These are phyloP conservation scores for Philopotamus ludificatus DNA, from an alignment of 1,140 invertebrate genomes.

Conservation along the genomic window DNA sequence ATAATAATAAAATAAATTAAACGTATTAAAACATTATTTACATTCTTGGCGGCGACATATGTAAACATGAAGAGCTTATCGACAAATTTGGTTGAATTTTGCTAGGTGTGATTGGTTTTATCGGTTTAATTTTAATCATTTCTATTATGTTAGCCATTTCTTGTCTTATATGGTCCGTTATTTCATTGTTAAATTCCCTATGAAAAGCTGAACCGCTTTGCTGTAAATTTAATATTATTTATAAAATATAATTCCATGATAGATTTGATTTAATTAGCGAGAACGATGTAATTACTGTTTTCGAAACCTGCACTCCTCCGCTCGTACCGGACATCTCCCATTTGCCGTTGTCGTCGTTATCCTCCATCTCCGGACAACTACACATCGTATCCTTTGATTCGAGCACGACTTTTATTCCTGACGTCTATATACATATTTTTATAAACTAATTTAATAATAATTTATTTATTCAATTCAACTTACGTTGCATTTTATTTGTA, in stretches of 20 bases:
- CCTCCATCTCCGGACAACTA: conserved; percentile 46
- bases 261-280: neutral
- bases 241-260: neutral
- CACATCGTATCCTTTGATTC: conserved; percentile 46
- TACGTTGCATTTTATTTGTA: conserved; percentile 33
- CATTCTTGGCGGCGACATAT: conserved; percentile 2
- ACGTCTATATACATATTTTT: conserved; percentile 44
- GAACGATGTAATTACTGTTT: conserved; percentile 42
- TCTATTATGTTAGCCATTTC: conserved; percentile 20
- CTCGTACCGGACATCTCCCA: conserved; percentile 52
- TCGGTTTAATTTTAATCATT: conserved; percentile 6
- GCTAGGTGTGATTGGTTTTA: neutral
- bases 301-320: conserved; percentile 49
- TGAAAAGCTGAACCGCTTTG: neutral
- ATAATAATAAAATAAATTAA: neutral
- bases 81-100: conserved; percentile 7
- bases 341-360: conserved; percentile 47
- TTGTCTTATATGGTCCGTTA: conserved; percentile 22
- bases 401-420: conserved; percentile 49
- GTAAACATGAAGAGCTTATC: conserved; percentile 17
- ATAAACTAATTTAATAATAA: conserved; percentile 1
- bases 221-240: neutral
- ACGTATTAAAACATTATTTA: neutral
- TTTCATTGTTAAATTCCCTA: neutral
- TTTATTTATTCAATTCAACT: conserved; percentile 27